A percentile compares a stretch with the other conserved stretches of the same genome.
phyloP scores from a whole-genome alignment of 2,797 vertebrate species.

The Lepidocolaptes lacrymiger region DNA sequence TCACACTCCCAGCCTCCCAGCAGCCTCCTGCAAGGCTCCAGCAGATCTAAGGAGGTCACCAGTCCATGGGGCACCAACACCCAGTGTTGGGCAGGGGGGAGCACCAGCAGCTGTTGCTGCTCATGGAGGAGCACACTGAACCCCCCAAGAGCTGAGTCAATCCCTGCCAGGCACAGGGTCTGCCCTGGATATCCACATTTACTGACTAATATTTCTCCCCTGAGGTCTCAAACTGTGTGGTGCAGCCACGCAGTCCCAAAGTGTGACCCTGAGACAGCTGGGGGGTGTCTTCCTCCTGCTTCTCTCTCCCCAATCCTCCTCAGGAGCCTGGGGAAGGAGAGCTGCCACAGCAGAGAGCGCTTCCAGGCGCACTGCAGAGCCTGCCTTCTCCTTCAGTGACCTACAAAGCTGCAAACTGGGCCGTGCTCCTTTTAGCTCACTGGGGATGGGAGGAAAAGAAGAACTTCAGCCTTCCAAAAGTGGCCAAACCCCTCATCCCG shows the following conservation, averaged over 20 bases:
- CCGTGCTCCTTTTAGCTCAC: not conserved
- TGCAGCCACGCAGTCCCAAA: not conserved
- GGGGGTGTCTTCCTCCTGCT: not conserved
- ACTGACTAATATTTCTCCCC: not conserved
- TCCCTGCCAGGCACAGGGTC: not conserved
- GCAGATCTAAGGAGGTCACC: not conserved
- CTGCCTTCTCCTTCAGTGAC: constrained; percentile 34
- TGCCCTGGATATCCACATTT: not conserved
- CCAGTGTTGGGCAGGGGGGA: rapidly evolving
- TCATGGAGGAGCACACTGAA: rapidly evolving
- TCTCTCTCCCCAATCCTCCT: not conserved
- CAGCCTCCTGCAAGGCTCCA: not conserved
- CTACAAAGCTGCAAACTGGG: constrained; percentile 46
- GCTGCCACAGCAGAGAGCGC: not conserved
- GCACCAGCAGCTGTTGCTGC: not conserved
- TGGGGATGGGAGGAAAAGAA: not conserved
- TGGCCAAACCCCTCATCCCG: not conserved
- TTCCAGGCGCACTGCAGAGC: not conserved
- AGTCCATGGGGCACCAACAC: rapidly evolving
- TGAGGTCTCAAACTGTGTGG: not conserved
- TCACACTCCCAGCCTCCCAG: rapidly evolving
- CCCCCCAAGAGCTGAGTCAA: not conserved
- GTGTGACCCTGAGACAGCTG: not conserved
- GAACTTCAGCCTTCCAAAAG: not conserved
- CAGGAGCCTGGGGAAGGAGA: not conserved